phyloP scores from a whole-genome alignment of 2,888 invertebrate genomes.

The Chloroclystis v-ata region DNA sequence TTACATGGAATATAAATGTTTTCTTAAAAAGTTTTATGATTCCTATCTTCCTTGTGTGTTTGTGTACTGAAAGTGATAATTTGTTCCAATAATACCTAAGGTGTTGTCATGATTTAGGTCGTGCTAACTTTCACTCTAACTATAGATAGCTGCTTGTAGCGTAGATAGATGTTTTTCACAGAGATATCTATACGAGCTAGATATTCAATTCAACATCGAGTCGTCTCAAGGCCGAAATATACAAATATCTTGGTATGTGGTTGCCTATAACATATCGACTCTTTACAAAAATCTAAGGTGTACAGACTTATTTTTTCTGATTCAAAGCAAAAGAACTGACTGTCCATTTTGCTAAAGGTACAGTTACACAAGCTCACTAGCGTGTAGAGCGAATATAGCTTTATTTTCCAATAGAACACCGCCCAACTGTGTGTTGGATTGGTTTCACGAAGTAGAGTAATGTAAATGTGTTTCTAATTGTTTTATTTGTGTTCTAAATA shows the following conservation, averaged over 20 bases:
- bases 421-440: no score
- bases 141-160: conserved; percentile 64
- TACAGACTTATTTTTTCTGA: neutral
- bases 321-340: conserved; percentile 2
- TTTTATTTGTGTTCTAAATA: neutral
- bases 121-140: conserved; percentile 77
- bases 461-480: conserved; percentile 2
- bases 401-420: conserved; percentile 17
- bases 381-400: conserved; percentile 20
- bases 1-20: conserved; percentile 57
- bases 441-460: no score
- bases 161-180: conserved; percentile 53
- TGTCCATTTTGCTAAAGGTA: conserved; percentile 14
- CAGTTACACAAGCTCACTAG: conserved; percentile 11
- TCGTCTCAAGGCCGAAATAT: conserved; percentile 76
- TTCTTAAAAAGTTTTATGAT: conserved; percentile 50
- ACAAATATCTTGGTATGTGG: conserved; percentile 59
- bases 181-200: conserved; percentile 60
- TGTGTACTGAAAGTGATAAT: conserved; percentile 41
- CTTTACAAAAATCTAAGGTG: conserved; percentile 1
- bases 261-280: conserved; percentile 34
- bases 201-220: conserved; percentile 75
- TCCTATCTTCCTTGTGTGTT: conserved; percentile 42
- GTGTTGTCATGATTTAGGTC: conserved; percentile 59
- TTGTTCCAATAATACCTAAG: conserved; percentile 34